Evolutionary conservation across 2,113 vertebrate genomes (phyloP), one percentile per base, ranked within the genome.

Genomic region (Otolemur garnettii): DNA sequence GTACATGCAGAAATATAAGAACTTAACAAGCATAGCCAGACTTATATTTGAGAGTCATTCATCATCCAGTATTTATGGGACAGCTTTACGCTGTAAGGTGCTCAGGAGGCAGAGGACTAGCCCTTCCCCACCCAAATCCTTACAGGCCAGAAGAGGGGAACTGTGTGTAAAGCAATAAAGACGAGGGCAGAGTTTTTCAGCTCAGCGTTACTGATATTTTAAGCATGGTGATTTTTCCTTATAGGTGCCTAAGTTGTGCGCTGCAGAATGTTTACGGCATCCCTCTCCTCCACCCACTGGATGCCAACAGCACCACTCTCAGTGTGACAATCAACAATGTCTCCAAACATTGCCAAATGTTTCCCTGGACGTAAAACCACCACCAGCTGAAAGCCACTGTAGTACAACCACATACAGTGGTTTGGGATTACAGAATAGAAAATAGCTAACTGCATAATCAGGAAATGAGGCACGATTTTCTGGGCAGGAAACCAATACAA

Each of bases 401-500:
- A 5, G 91, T 60, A 86, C 17, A 66, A 64, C 14, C 42, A 57
- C 35, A 82, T 38, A 28, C 12, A 26, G 21, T 12, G 28, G 26
- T 92, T 79, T 57, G 66, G 66, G 69, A 42, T 91, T 90, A 55
- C 33, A 79, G 62, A 84, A 83, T 15, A 83, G n/a, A 79, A 9
- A 93, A 72, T 22, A 90, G 69, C 69, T 68, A 87, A 82, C 91
- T 93, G 26, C 62, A 42, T 85, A 94, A 94, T 91, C 59, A 77
- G 53, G 82, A 69, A 88, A 96, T 53, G 33, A 91, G 14, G 81
- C 35, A 89, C 50, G 30, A 59, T 93, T 85, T 96, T 96, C 93
- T 90, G 95, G 95, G 95, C 71, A 96, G 75, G 75, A 97, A 94
- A 96, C 68, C 91, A 97, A 90, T 93, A 92, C 19, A 93, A 69